Conservation (phyloP, 2,797 vertebrate genomes). For the Alcedo quadribrachys region DNA sequence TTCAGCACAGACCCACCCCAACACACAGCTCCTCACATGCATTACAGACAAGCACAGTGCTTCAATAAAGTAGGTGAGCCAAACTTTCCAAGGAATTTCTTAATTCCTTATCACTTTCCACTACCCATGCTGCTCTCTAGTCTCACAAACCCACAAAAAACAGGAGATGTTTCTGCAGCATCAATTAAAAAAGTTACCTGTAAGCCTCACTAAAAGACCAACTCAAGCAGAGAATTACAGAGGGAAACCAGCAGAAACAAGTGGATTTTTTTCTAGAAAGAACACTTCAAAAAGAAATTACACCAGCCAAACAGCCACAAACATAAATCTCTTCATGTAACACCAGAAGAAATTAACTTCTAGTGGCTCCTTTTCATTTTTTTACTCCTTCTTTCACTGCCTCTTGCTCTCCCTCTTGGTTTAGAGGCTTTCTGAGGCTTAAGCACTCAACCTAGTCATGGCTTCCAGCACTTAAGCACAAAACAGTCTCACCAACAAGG, state of each 20-base stretch:
- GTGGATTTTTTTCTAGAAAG: rapidly evolving
- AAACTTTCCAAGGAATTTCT: not conserved
- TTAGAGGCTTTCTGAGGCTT: not conserved
- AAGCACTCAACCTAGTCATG: not conserved
- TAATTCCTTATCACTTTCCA: not conserved
- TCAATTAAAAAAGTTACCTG: not conserved
- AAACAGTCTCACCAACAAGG: not conserved
- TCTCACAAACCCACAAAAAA: not conserved
- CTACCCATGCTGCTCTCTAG: not conserved
- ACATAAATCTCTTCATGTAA: not conserved
- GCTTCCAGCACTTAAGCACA: not conserved
- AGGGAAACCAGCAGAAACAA: not conserved
- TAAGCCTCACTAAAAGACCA: not conserved
- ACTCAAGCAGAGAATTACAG: not conserved
- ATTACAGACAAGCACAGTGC: not conserved
- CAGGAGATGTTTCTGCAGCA: not conserved
- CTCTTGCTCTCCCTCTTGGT: not conserved
- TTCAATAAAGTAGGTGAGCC: not conserved
- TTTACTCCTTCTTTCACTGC: not conserved
- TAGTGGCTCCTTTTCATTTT: not conserved
- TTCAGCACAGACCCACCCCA: not conserved
- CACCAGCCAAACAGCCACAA: not conserved
- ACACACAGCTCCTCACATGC: rapidly evolving
- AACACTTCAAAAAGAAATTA: not conserved
- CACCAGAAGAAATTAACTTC: not conserved